Conservation (phyloP, 2,113 vertebrate genomes). For the Emydocephalus ijimae region DNA sequence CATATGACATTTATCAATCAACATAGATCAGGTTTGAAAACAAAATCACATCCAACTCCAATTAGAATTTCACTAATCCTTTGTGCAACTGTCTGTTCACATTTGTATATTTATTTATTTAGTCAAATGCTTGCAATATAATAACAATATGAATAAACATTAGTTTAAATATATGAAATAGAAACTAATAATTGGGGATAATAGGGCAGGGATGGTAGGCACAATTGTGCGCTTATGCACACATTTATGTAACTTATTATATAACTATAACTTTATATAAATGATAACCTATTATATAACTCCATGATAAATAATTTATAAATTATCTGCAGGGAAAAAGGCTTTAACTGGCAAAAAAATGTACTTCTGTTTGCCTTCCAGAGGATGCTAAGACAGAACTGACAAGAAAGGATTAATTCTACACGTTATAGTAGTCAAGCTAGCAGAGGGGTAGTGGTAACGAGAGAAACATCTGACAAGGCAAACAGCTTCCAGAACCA, state of each 20-base stretch:
- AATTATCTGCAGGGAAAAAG: neutral
- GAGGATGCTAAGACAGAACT: neutral
- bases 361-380: neutral
- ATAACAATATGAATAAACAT: no score
- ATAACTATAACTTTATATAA: no score
- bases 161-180: no score
- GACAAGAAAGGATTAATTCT: neutral
- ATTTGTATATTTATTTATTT: neutral
- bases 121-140: no score
- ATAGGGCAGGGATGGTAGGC: no score
- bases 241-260: no score
- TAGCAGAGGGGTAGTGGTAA: neutral
- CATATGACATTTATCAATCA: neutral
- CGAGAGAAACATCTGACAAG: neutral
- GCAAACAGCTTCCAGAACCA: neutral
- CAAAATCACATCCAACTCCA: neutral
- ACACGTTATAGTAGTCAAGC: neutral
- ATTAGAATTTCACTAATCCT: neutral
- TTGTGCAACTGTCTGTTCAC: neutral
- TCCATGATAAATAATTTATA: neutral
- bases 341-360: neutral
- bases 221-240: no score
- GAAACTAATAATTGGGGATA: no score
- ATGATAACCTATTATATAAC: neutral
- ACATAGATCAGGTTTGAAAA: neutral